These are phyloP conservation scores for Araneus ventricosus DNA, from an alignment of 1,140 invertebrate genomes.

Conservation along the genomic window DNA sequence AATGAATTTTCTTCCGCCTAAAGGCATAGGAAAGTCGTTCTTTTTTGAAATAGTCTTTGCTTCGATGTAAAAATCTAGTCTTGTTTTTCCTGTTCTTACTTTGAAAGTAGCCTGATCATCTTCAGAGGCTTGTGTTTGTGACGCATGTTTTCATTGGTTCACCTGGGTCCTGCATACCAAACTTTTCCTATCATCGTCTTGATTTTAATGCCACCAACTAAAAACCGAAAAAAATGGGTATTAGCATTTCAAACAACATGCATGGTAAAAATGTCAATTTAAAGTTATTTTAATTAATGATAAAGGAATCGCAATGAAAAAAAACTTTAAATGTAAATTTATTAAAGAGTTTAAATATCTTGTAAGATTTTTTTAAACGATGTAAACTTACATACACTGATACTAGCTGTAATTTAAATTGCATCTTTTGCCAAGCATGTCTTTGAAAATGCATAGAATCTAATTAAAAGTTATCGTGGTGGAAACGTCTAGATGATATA, in stretches of 20 bases:
- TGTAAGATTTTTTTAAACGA: neutral
- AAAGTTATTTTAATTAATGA: neutral
- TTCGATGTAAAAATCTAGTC: neutral
- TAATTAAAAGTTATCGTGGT: neutral
- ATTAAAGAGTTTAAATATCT: neutral
- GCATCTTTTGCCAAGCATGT: conserved; percentile 19
- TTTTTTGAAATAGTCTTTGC: neutral
- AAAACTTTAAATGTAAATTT: neutral
- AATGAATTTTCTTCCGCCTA: neutral
- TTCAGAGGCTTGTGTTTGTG: neutral
- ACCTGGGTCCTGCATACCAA: conserved; percentile 1
- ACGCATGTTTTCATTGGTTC: conserved; percentile 2
- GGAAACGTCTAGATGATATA: neutral
- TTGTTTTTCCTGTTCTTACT: neutral
- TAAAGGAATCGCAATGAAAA: neutral
- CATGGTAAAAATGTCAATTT: conserved; percentile 42
- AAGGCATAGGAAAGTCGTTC: neutral
- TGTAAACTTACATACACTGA: no score
- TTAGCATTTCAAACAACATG: conserved; percentile 71
- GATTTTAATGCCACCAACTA: conserved; percentile 69
- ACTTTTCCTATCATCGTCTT: conserved; percentile 57
- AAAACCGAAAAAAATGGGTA: conserved; percentile 65
- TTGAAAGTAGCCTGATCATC: neutral
- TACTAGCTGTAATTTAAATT: neutral
- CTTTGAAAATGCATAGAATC: conserved; percentile 4